A percentile compares a stretch with the other conserved stretches of the same genome.
Evolutionary conservation across 1,140 invertebrate species (phyloP).

Genomic region (Diorhabda carinulata): DNA sequence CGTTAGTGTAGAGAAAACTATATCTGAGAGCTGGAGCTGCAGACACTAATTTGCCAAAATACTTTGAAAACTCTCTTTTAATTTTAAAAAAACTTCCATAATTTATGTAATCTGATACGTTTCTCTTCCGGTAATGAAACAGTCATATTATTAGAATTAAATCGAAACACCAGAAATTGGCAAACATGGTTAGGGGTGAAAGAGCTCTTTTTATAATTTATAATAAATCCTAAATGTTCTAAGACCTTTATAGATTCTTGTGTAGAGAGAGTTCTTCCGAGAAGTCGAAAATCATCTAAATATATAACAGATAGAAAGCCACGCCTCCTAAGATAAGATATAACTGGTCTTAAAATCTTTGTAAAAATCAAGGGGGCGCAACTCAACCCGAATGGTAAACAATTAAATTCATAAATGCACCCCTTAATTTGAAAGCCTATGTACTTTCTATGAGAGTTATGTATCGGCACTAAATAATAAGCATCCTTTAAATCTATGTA

Average conservation of each 20-base stretch:
- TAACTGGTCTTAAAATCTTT: neutral
- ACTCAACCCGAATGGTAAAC: slow-evolving; percentile 16
- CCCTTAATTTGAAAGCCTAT: slow-evolving; percentile 31
- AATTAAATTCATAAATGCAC: slow-evolving; percentile 32
- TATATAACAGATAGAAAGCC: too few relatives aligned
- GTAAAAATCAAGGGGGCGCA: slow-evolving; percentile 10
- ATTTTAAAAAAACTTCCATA: neutral
- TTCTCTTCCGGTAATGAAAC: slow-evolving; percentile 6
- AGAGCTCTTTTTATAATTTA: slow-evolving; percentile 19
- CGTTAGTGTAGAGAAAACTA: slow-evolving; percentile 16
- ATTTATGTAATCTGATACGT: neutral
- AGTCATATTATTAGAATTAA: slow-evolving; percentile 9
- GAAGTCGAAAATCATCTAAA: too few relatives aligned
- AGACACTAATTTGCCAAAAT: slow-evolving; percentile 5
- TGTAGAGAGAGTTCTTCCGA: too few relatives aligned
- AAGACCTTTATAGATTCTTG: neutral
- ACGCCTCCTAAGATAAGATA: neutral
- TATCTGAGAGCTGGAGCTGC: slow-evolving; percentile 7
- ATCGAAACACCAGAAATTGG: slow-evolving; percentile 11
- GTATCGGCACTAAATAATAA: slow-evolving; percentile 31
- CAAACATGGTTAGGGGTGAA: neutral
- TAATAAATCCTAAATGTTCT: slow-evolving; percentile 14
- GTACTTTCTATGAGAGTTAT: slow-evolving; percentile 25
- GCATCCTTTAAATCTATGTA: slow-evolving; percentile 39
- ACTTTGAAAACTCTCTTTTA: slow-evolving; percentile 7